Base-by-base conservation (phyloP, 2,888 invertebrate genomes). In the Amaurobius ferox region DNA sequence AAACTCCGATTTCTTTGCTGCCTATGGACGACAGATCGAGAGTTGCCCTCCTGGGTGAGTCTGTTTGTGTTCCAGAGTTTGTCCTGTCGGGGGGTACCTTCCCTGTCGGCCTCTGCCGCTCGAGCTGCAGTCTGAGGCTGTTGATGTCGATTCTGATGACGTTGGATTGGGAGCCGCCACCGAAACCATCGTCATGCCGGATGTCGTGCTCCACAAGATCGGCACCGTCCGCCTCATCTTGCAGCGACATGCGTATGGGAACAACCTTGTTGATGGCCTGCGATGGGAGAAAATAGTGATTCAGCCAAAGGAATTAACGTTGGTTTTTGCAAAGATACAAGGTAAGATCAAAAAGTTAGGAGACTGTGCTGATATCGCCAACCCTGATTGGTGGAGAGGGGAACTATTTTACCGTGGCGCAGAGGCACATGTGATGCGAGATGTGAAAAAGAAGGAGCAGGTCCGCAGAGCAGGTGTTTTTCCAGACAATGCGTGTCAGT, bases 201-300 rank as follows among this genome's bases (percentile, higher is more conserved):
- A 88, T 88, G 55, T 83, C 79, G 71, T 88, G 88, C 35, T 88
- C 88, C 23, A 83, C 72, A 1, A 97, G 92, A 92, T 98, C 97
- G 0, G 97, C 97, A 0, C 97, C 97, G 13, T 97, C 92, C 66
- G 97, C 92, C 91, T 98, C 97, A 71, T 96, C 95, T 89, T 96
- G 94, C 0, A 95, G 94, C 79, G 94, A 94, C 97, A 97, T 96
- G 16, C 98, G 93, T 86, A 98, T 96, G 0, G 95, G 95, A 89
- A 96, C 92, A n/a, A 96, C 92, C 91, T 94, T 94, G 91, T 97
- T 94, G 26, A 97, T 94, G 39, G 91, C 32, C 93, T 88, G 68
- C n/a, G 72, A 79, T 40, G 3, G 66, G 62, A n/a, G n/a, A n/a
- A n/a, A n/a, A n/a, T n/a, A n/a, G n/a, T n/a, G n/a, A n/a, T n/a